Percentiles rank a stretch among this genome's conserved stretches.
phyloP scores from a whole-genome alignment of 2,113 vertebrate genomes.

The Catharus minimus region DNA sequence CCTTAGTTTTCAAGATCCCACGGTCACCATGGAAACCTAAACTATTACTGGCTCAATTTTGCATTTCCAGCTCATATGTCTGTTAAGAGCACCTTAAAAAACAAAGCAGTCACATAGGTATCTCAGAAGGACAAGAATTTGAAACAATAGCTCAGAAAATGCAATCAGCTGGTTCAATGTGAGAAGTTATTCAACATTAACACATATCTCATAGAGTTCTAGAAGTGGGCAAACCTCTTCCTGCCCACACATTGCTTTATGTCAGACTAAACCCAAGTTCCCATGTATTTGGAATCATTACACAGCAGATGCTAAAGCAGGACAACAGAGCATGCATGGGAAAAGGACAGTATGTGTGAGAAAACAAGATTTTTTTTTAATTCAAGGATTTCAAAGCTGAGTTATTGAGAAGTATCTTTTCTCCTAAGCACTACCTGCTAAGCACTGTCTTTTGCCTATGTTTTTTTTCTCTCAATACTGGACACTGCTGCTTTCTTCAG shows the following conservation, averaged over 20 bases:
- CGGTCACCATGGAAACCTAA: not conserved
- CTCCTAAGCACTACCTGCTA: not conserved
- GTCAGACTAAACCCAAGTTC: not conserved
- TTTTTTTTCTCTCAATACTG: not conserved
- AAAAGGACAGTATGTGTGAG: not conserved
- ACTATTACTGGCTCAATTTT: not conserved
- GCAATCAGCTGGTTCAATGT: accelerated
- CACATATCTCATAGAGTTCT: not conserved
- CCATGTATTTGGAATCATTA: not conserved
- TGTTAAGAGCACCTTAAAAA: not conserved
- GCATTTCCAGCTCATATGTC: not conserved
- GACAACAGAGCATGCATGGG: accelerated
- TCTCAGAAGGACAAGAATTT: not conserved
- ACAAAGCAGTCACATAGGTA: not conserved
- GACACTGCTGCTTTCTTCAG: not conserved
- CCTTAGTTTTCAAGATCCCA: not conserved
- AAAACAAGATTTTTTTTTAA: not conserved
- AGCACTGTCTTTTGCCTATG: not conserved
- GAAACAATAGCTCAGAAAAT: not conserved
- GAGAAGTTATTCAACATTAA: not conserved
- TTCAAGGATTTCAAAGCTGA: not conserved
- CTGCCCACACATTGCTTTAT: not conserved
- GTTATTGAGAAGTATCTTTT: not conserved
- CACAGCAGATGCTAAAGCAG: not conserved
- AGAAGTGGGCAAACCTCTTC: not conserved